phyloP scores from a whole-genome alignment of 2,888 invertebrate genomes.

The Allolobophora icterica region DNA sequence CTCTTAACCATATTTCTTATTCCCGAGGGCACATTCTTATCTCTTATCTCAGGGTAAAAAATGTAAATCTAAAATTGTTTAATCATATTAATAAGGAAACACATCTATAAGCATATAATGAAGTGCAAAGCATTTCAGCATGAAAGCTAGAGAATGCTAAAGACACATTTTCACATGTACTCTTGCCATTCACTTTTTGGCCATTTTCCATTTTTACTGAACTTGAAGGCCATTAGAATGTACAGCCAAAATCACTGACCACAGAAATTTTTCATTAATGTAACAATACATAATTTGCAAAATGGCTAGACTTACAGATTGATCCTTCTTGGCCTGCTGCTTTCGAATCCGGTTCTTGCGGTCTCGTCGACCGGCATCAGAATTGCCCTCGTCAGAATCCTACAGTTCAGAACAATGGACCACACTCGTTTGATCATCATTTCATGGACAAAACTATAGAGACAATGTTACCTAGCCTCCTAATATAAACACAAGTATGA shows the following conservation, averaged over 20 bases:
- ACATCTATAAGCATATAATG: too few relatives aligned
- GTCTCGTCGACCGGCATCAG: conserved; percentile 6
- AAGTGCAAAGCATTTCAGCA: too few relatives aligned
- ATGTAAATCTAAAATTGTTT: too few relatives aligned
- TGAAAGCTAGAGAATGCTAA: too few relatives aligned
- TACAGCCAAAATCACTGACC: neutral
- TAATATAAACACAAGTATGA: neutral
- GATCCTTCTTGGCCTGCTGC: conserved; percentile 28
- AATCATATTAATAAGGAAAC: too few relatives aligned
- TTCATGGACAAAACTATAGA: neutral
- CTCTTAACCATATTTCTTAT: too few relatives aligned
- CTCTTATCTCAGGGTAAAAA: too few relatives aligned
- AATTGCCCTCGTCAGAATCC: conserved; percentile 19
- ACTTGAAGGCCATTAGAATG: neutral
- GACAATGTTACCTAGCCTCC: neutral
- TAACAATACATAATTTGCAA: neutral
- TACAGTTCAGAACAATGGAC: neutral
- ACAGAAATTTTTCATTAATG: neutral
- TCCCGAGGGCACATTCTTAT: too few relatives aligned
- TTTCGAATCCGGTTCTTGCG: conserved; percentile 11
- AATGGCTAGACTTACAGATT: conserved; percentile 35
- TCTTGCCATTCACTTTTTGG: too few relatives aligned
- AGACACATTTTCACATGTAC: too few relatives aligned
- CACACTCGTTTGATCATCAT: neutral
- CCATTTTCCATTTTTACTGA: too few relatives aligned